A percentile compares a stretch with the other conserved stretches of the same genome.
Conservation (phyloP, 2,888 invertebrate species). For the Drosophila maculinotata region DNA sequence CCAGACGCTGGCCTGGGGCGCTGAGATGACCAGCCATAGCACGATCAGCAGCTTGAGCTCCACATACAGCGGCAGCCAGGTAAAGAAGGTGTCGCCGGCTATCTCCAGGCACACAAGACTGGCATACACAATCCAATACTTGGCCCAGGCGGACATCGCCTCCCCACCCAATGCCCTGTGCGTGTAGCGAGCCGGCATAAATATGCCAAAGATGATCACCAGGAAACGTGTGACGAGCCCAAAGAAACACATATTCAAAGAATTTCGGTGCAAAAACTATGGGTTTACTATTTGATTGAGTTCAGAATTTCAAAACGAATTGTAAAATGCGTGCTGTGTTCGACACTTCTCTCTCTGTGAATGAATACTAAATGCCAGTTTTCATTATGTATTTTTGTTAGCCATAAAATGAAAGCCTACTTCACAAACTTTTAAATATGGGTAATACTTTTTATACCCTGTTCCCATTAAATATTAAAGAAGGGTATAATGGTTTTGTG, state of each 20-base stretch:
- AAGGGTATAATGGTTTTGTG: too few species aligned
- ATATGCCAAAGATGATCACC: conserved; percentile 51
- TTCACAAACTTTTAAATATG: too few species aligned
- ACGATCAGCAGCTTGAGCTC: conserved; percentile 57
- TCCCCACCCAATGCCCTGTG: conserved; percentile 34
- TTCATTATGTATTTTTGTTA: too few species aligned
- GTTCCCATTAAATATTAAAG: too few species aligned
- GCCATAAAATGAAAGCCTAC: too few species aligned
- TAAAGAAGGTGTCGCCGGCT: conserved; percentile 96
- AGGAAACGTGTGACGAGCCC: conserved; percentile 44
- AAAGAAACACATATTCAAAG: conserved; percentile 45
- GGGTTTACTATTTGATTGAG: neutral
- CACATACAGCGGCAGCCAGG: conserved; percentile 94
- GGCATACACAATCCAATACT: conserved; percentile 88
- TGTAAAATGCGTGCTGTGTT: neutral
- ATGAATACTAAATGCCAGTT: too few species aligned
- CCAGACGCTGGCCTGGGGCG: conserved; percentile 67
- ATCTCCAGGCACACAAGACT: conserved; percentile 96
- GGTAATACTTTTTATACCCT: too few species aligned
- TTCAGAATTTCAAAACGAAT: conserved; percentile 8
- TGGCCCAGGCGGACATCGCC: conserved; percentile 50
- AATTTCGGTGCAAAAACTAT: conserved; percentile 11
- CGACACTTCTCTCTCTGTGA: neutral
- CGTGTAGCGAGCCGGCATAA: conserved; percentile 61
- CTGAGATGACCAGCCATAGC: conserved; percentile 53